These are phyloP conservation scores for Trichacis sp. DNA, from an alignment of 2,888 invertebrate genomes.

Conservation along the genomic window DNA sequence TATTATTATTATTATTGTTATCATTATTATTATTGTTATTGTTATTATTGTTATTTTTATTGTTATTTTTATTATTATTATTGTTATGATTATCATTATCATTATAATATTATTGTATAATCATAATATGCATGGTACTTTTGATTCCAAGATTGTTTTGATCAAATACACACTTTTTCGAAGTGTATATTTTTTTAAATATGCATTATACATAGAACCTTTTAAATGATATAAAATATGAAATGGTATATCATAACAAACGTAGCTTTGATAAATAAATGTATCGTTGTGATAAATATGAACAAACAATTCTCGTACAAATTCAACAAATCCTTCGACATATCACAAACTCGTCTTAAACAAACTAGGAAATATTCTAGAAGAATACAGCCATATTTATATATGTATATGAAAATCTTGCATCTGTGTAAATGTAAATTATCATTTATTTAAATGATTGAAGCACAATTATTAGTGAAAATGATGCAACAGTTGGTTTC, in stretches of 20 bases:
- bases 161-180: neutral
- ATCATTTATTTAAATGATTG: neutral
- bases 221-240: neutral
- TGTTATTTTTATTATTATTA: neutral
- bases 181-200: neutral
- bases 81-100: neutral
- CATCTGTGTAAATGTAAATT: neutral
- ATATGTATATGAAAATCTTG: neutral
- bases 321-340: too few species aligned
- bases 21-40: too few species aligned
- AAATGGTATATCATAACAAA: neutral
- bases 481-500: neutral
- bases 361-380: neutral
- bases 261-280: neutral
- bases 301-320: neutral
- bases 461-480: neutral
- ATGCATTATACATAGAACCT: neutral
- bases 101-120: neutral
- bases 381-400: slow-evolving; percentile 2
- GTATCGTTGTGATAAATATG: neutral
- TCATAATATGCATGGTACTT: neutral
- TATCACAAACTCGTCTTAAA: neutral
- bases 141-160: neutral
- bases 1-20: too few species aligned
- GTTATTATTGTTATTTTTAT: neutral